A percentile compares a stretch with the other conserved stretches of the same genome.
These are phyloP conservation scores for Patella vulgata DNA, from an alignment of 1,140 invertebrate species.

Conservation along the genomic window DNA sequence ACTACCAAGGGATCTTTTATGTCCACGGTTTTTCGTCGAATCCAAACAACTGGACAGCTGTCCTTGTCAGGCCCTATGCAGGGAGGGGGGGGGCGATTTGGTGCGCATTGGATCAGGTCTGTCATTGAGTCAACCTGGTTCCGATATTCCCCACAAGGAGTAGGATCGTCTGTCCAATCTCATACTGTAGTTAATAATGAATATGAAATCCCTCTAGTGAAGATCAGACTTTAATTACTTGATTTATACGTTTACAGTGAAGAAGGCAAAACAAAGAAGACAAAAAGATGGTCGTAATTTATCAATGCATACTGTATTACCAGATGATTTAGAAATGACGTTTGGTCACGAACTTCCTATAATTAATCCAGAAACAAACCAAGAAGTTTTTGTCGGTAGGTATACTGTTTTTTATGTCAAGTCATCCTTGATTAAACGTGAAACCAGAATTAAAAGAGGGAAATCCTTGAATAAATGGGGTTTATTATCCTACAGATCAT, in stretches of 20 bases:
- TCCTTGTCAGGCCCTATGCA: too few species aligned
- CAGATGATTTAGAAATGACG: constrained; percentile 24
- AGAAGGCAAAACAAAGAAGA: constrained; percentile 15
- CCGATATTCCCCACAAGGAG: not conserved
- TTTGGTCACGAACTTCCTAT: constrained; percentile 25
- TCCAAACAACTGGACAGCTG: too few species aligned
- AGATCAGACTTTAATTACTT: too few species aligned
- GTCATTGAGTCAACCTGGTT: not conserved
- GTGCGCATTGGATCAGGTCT: not conserved
- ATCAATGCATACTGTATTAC: constrained; percentile 35
- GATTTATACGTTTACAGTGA: constrained; percentile 1
- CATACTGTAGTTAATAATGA: too few species aligned
- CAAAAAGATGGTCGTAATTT: constrained; percentile 13
- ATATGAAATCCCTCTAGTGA: too few species aligned
- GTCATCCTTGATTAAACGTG: too few species aligned
- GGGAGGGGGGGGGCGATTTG: too few species aligned
- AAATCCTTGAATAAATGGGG: too few species aligned
- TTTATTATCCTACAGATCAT: too few species aligned
- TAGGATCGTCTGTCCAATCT: not conserved
- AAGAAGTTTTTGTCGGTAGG: constrained; percentile 38
- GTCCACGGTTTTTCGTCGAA: too few species aligned
- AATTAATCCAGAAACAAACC: constrained; percentile 35
- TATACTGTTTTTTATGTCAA: not conserved
- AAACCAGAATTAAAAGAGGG: too few species aligned
- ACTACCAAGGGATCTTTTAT: too few species aligned